Percentiles rank a stretch among this genome's conserved stretches.
These are phyloP conservation scores for Drosophila sucinea DNA, from an alignment of 1,140 invertebrate species.

Conservation along the genomic window DNA sequence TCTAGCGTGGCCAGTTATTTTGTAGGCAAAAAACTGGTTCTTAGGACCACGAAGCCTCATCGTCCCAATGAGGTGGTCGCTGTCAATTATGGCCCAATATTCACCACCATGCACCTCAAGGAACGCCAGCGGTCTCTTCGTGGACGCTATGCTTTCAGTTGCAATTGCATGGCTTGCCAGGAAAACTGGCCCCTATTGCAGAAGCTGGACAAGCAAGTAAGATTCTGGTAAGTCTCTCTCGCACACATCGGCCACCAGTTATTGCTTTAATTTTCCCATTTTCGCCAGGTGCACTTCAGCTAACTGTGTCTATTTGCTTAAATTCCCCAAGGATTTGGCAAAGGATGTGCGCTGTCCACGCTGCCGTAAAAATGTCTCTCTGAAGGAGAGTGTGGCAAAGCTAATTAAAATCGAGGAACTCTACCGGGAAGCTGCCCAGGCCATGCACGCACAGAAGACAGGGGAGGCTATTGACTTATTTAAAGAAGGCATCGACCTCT, in stretches of 20 bases:
- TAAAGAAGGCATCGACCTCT: slow-evolving; percentile 84
- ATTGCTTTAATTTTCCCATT: slow-evolving; percentile 3
- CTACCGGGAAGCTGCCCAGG: slow-evolving; percentile 84
- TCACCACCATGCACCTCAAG: slow-evolving; percentile 86
- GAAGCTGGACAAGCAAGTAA: slow-evolving; percentile 84
- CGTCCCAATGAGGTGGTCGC: slow-evolving; percentile 87
- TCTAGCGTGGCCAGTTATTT: slow-evolving; percentile 90
- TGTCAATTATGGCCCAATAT: slow-evolving; percentile 94
- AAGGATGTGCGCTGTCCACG: slow-evolving; percentile 84
- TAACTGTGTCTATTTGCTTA: slow-evolving; percentile 84
- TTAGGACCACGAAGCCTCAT: slow-evolving; percentile 87
- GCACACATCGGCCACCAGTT: too few relatives aligned
- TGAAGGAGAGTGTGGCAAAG: slow-evolving; percentile 83
- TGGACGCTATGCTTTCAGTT: slow-evolving; percentile 92
- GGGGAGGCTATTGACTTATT: slow-evolving; percentile 83
- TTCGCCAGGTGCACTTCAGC: slow-evolving; percentile 85
- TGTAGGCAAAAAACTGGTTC: slow-evolving; percentile 88
- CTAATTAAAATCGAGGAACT: slow-evolving; percentile 84
- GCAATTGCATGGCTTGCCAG: slow-evolving; percentile 89
- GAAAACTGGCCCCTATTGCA: slow-evolving; percentile 90
- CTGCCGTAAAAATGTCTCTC: slow-evolving; percentile 84
- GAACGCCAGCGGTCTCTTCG: slow-evolving; percentile 87
- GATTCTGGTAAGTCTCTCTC: slow-evolving; percentile 66
- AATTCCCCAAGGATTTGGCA: slow-evolving; percentile 76
- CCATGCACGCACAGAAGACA: slow-evolving; percentile 83